Percentiles rank a stretch among this genome's conserved stretches.
phyloP scores from a whole-genome alignment of 2,113 vertebrate genomes.

The Carollia perspicillata region DNA sequence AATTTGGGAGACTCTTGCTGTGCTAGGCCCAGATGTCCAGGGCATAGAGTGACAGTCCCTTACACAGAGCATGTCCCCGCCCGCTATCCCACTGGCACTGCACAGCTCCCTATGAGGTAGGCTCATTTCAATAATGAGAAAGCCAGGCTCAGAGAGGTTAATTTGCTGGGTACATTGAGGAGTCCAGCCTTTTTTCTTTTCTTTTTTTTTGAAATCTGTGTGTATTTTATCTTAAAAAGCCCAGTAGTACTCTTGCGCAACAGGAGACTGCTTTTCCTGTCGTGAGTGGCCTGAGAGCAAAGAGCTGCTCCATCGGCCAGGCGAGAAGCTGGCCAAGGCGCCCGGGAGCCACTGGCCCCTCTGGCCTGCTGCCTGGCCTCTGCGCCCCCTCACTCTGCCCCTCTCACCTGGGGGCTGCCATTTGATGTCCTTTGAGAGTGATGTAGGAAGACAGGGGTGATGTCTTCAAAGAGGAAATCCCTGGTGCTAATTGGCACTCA shows the following conservation, averaged over 20 bases:
- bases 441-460: not conserved
- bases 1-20: not conserved
- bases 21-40: not conserved
- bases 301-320: not conserved
- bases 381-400: accelerated
- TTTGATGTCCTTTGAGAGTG: not conserved
- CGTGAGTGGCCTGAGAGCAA: not conserved
- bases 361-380: not conserved
- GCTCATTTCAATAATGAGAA: not conserved
- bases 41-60: not conserved
- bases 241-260: not conserved
- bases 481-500: slow-evolving; percentile 63
- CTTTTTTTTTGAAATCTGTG: not conserved
- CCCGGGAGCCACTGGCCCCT: not conserved
- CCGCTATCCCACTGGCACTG: not conserved
- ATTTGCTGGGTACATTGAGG: not conserved
- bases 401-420: not conserved
- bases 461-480: slow-evolving; percentile 59
- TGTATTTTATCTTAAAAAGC: not conserved
- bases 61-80: not conserved
- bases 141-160: not conserved
- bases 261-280: not conserved
- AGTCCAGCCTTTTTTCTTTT: not conserved
- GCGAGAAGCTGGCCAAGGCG: too few species aligned
- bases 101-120: not conserved